Base-by-base conservation (phyloP, 2,113 vertebrate species). In the Pyrgilauda ruficollis region DNA sequence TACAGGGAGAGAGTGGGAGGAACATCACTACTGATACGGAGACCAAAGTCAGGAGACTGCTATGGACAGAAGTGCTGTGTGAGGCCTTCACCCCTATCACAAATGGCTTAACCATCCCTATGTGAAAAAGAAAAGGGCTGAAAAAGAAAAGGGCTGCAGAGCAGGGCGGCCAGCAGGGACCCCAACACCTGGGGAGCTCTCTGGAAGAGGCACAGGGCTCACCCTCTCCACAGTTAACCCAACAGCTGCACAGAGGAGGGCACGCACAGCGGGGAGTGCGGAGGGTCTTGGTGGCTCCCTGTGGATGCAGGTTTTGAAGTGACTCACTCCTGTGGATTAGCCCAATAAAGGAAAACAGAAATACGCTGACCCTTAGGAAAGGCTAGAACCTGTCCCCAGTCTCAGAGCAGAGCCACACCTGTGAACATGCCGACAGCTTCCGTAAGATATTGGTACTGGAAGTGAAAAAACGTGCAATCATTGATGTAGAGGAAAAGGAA, bases 191-290 rank as follows among this genome's bases (percentile, higher is more conserved):
- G 16, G 49, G 30, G 27, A 64, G 21, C 21, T 59, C 44, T 15
- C 16, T 1, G 0, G 13, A 33, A 44, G 27, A 26, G 15, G 37
- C 55, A 61, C 18, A 5, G 1, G 4, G 39, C 75, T 62, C 27
- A 15, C 14, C 26, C 76, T 20, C 43, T 10, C 59, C 49, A 26
- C 35, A 63, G 43, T 7, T 22, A 35, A 46, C 33, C 8, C 21
- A 26, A 13, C 10, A 21, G 18, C 27, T 49, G 55, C 49, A 33
- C 43, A 37, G n/a, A 43, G 79, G 12, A 44, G 22, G 1, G 2
- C 19, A 30, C 10, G 1, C 2, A 4, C 30, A 56, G 62, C 0
- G 0, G 15, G 39, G 12, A 13, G 13, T 9, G 26, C 1, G 0
- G 31, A 23, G 24, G 19, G 18, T 7, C 43, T 3, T 4, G 1